Percentiles rank a stretch among this genome's conserved stretches.
Evolutionary conservation across 2,888 invertebrate genomes (phyloP).

Genomic region (Oxytorus armatus): DNA sequence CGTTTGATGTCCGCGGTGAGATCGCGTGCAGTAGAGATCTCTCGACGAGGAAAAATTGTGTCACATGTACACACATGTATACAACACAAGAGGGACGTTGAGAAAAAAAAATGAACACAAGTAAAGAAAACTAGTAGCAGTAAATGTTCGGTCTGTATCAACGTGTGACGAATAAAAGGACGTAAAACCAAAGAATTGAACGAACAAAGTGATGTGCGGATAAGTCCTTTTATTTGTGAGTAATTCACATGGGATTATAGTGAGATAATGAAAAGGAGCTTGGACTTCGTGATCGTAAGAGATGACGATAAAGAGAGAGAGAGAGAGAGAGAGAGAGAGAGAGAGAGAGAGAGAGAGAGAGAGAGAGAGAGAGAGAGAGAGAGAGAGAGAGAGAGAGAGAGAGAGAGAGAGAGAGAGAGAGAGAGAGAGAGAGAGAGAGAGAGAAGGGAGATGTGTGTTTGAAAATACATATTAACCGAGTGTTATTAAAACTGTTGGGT

Average conservation of each 20-base stretch:
- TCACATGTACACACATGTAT: slow-evolving; percentile 26
- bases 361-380: background rate
- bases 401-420: slow-evolving; percentile 5
- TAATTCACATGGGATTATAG: background rate
- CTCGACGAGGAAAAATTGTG: slow-evolving; percentile 59
- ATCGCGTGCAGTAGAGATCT: slow-evolving; percentile 32
- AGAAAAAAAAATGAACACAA: slow-evolving; percentile 27
- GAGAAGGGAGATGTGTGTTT: slow-evolving; percentile 50
- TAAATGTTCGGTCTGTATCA: slow-evolving; percentile 5
- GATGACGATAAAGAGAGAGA: background rate
- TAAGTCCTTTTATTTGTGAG: background rate
- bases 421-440: background rate
- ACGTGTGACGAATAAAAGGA: background rate
- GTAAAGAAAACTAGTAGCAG: slow-evolving; percentile 30
- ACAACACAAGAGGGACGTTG: background rate
- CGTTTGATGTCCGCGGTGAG: slow-evolving; percentile 46
- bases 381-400: background rate
- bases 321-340: slow-evolving; percentile 5
- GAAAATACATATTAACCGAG: slow-evolving; percentile 42
- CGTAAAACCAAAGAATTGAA: slow-evolving; percentile 9
- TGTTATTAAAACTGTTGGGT: slow-evolving; percentile 40
- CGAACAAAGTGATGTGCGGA: background rate
- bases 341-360: background rate
- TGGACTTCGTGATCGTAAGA: slow-evolving; percentile 35
- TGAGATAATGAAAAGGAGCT: slow-evolving; percentile 55